phyloP scores from a whole-genome alignment of 2,113 vertebrate species.

The Noturus placidus region DNA sequence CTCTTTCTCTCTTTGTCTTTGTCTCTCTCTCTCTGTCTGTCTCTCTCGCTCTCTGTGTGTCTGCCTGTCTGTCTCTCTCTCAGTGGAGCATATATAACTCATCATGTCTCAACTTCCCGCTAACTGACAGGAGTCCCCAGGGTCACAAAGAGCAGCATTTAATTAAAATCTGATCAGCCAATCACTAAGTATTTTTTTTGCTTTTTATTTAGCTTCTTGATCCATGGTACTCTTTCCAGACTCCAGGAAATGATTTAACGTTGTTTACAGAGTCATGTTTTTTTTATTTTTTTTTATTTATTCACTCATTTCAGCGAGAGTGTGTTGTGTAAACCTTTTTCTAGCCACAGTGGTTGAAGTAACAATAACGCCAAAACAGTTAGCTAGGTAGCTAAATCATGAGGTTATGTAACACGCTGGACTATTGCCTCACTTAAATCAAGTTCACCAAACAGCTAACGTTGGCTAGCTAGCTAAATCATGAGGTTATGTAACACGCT shows the following conservation, averaged over 20 bases:
- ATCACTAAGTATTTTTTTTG: not conserved
- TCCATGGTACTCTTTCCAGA: no score
- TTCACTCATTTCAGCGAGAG: no score
- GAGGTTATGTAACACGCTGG: not conserved
- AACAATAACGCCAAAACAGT: no score
- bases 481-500: not conserved
- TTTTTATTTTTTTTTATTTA: not conserved
- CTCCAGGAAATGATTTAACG: not conserved
- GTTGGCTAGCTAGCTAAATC: not conserved
- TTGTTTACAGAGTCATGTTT: not conserved
- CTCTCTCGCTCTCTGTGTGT: not conserved
- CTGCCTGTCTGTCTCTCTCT: not conserved
- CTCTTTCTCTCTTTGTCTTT: not conserved
- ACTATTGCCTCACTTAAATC: not conserved
- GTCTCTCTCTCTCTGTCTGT: slow-evolving; percentile 7
- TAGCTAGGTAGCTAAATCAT: not conserved
- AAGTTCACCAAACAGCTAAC: not conserved
- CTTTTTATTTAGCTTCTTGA: no score
- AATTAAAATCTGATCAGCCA: not conserved
- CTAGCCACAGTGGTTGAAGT: no score
- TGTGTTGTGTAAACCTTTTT: no score
- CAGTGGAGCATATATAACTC: not conserved
- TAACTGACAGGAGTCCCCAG: not conserved
- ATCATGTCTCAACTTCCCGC: not conserved
- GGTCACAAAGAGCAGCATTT: not conserved